Evolutionary conservation across 1,140 invertebrate species (phyloP), one percentile per base, ranked within the genome.

Genomic region (Manduca sexta): DNA sequence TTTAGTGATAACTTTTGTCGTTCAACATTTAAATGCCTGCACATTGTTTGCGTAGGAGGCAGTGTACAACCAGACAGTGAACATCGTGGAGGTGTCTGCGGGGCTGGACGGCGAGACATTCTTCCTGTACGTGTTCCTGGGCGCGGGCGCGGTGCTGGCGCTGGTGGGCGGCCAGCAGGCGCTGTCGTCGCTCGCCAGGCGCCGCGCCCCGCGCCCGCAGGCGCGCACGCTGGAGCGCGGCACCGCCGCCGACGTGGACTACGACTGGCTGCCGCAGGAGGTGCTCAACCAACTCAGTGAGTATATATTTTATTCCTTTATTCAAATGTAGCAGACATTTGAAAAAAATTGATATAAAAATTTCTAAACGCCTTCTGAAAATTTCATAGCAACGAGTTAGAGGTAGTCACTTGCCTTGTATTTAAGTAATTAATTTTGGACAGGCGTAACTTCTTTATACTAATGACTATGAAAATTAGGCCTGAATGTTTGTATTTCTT

Each of bases 41-140:
- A n/a, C n/a, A n/a, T n/a, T n/a, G n/a, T n/a, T 34, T 14, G 10
- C 29, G 77, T 89, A 91, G 68, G 97, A 97, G 86, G 94, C 97
- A 52, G 96, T 99, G 0, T 99, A 97, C 89, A 99, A 99, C 84
- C 96, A 99, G 86, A 99, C 98, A n/a, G 90, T 99, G 4, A 95
- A 95, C 81, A 95, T 99, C 57, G 91, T 97, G 26, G 98, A 99
- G 87, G 88, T 98, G 35, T 97, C 98, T 61, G 97, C 98, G 84
- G 97, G 97, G 52, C 88, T 99, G 11, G 97, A 99, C 86, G 96
- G 97, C 33, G 98, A 99, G 90, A 99, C 97, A 17, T 95, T 99
- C 88, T 99, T 99, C 91, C 86, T 99, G 39, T 99, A 99, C 69
- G 90, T 99, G 33, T 95, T 99, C 86, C 88, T 99, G 34, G 94